Base-by-base conservation (phyloP, 2,888 invertebrate genomes). In the Diarsia dahlii region DNA sequence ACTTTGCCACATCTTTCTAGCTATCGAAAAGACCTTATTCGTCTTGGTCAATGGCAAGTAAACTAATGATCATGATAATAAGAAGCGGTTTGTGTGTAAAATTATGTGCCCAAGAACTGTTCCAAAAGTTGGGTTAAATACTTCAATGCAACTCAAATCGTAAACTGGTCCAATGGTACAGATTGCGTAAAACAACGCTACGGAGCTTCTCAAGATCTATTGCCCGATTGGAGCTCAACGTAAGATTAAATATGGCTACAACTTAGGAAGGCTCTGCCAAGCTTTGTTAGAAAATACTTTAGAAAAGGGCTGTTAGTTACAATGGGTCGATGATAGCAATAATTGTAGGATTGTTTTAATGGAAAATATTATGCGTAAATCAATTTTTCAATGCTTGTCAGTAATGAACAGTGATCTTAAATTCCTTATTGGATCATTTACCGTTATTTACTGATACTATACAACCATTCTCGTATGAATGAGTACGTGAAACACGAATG, bases 391-490 rank as follows among this genome's bases (percentile, higher is more conserved):
- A 39, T 46, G 15, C 9, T 13, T 48, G 8, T 45, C 46, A 5
- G 9, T 34, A 12, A 48, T 39, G 28, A 18, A 80, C 20, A 39
- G 39, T 65, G n/a, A 15, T 66, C 20, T 50, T 50, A 28, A 56
- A 77, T 78, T 34, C 56, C 74, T 46, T n/a, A 10, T 62, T 8
- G 23, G 18, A 78, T 68, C 20, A 62, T 58, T 64, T 46, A 45
- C 20, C 62, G 48, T 58, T 62, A 65, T 48, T 18, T 62, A 45
- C 12, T 45, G 70, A 64, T 12, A 68, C 48, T 66, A 72, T 54
- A 67, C 54, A 12, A 34, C 18, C 39, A 54, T 76, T 70, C 60
- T 58, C 23, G 62, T 82, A 85, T 82, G 85, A 85, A 85, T 85
- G 74, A 66, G 68, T 54, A 67, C 54, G 58, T 68, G 73, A 60